Conservation (phyloP, 2,797 vertebrate species). For the Platyrinchus mystaceus region DNA sequence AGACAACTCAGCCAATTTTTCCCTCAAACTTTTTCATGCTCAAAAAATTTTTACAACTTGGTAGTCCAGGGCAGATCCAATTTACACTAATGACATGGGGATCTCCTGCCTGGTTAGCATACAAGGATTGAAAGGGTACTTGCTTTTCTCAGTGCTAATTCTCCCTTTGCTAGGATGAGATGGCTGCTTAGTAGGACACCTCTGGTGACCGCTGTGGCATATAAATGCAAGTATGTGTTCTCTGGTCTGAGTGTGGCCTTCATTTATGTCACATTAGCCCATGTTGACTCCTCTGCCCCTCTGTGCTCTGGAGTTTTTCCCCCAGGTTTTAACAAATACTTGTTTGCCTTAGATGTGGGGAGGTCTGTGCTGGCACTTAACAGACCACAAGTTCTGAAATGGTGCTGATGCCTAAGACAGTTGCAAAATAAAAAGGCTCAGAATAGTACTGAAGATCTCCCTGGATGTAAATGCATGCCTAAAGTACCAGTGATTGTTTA, state of each 20-base stretch:
- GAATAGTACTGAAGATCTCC: neutral
- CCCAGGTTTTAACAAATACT: neutral
- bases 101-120: neutral
- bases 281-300: neutral
- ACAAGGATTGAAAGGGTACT: neutral
- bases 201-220: neutral
- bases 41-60: neutral
- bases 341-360: neutral
- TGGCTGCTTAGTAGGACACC: neutral
- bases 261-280: neutral
- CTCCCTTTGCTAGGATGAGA: neutral
- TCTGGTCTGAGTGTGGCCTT: neutral
- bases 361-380: neutral
- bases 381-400: neutral
- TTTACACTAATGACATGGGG: fast-evolving
- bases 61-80: neutral
- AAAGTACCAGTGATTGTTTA: neutral
- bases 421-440: neutral
- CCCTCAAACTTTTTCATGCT: neutral
- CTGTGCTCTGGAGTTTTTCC: neutral
- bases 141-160: neutral
- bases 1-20: neutral
- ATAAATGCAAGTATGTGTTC: neutral
- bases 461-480: neutral
- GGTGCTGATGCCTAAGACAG: neutral